Evolutionary conservation across 2,888 invertebrate species (phyloP).

Genomic region (Aphodius sticticus): DNA sequence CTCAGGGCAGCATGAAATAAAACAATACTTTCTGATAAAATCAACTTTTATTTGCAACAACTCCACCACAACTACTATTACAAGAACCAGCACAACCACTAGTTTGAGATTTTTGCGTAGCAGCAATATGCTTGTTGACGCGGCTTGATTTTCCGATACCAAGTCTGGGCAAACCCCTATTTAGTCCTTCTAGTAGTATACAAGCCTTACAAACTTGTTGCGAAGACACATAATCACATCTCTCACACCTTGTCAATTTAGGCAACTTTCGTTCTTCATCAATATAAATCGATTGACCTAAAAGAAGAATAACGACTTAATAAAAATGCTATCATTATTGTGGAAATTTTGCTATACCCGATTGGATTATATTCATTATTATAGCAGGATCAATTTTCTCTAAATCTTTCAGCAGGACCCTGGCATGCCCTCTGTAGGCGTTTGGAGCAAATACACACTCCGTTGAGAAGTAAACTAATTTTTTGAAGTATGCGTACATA

Average conservation of each 20-base stretch:
- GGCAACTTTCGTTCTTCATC: slow-evolving; percentile 86
- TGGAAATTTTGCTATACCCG: slow-evolving; percentile 64
- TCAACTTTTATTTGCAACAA: background rate
- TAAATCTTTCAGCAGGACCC: slow-evolving; percentile 91
- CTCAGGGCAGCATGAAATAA: background rate
- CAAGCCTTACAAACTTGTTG: slow-evolving; percentile 97
- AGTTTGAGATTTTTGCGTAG: slow-evolving; percentile 50
- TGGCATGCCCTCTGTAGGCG: slow-evolving; percentile 93
- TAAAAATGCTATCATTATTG: slow-evolving; percentile 64
- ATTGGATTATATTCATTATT: slow-evolving; percentile 93
- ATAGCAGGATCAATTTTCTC: slow-evolving; percentile 92
- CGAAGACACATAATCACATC: slow-evolving; percentile 92
- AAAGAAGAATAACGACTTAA: slow-evolving; percentile 45
- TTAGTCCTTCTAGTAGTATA: slow-evolving; percentile 92
- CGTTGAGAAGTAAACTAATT: slow-evolving; percentile 96
- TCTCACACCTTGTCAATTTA: slow-evolving; percentile 77
- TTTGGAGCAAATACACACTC: slow-evolving; percentile 99
- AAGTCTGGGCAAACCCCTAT: slow-evolving; percentile 88
- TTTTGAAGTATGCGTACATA: slow-evolving; percentile 98
- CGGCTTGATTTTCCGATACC: slow-evolving; percentile 92
- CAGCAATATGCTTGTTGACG: slow-evolving; percentile 64
- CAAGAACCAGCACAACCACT: slow-evolving; percentile 12
- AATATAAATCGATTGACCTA: slow-evolving; percentile 85
- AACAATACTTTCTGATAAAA: background rate
- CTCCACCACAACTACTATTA: slow-evolving; percentile 24